These are phyloP conservation scores for Periophthalmodon schlosseri DNA, from an alignment of 2,113 vertebrate genomes.

Conservation along the genomic window DNA sequence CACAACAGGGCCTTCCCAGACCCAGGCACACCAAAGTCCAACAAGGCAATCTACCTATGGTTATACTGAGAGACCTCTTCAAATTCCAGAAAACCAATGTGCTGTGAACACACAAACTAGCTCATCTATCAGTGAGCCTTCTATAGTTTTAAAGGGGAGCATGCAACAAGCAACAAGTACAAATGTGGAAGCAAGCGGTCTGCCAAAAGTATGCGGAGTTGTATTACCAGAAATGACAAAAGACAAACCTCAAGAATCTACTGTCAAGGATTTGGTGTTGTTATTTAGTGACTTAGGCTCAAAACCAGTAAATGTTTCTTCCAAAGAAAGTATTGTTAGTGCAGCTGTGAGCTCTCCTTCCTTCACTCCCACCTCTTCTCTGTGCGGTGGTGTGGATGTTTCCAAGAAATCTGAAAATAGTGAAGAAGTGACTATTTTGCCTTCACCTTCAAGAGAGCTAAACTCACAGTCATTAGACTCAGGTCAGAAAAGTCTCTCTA, in stretches of 20 bases:
- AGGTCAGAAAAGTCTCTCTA: neutral
- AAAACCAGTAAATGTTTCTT: constrained; percentile 8
- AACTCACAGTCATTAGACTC: neutral
- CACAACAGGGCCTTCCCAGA: constrained; percentile 1
- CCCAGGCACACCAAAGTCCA: constrained; percentile 16
- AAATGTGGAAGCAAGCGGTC: constrained; percentile 2
- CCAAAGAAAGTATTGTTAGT: neutral
- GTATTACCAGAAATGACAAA: constrained; percentile 9
- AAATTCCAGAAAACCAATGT: constrained; percentile 19
- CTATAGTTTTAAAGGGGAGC: constrained; percentile 8
- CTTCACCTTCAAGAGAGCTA: neutral
- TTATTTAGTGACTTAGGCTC: constrained; percentile 44
- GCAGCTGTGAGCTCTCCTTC: constrained; percentile 3
- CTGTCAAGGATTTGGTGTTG: constrained; percentile 68
- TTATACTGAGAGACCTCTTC: constrained; percentile 20
- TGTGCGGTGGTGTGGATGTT: neutral
- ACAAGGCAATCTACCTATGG: neutral
- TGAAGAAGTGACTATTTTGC: neutral
- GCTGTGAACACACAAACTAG: constrained; percentile 1
- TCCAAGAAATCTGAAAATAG: neutral
- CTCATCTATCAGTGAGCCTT: constrained; percentile 9
- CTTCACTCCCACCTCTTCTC: constrained; percentile 6
- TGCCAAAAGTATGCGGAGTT: constrained; percentile 16
- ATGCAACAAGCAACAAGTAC: neutral
- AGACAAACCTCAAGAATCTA: constrained; percentile 31